A percentile compares a stretch with the other conserved stretches of the same genome.
Conservation (phyloP, 1,140 invertebrate genomes). For the Xylocopa sonorina region DNA sequence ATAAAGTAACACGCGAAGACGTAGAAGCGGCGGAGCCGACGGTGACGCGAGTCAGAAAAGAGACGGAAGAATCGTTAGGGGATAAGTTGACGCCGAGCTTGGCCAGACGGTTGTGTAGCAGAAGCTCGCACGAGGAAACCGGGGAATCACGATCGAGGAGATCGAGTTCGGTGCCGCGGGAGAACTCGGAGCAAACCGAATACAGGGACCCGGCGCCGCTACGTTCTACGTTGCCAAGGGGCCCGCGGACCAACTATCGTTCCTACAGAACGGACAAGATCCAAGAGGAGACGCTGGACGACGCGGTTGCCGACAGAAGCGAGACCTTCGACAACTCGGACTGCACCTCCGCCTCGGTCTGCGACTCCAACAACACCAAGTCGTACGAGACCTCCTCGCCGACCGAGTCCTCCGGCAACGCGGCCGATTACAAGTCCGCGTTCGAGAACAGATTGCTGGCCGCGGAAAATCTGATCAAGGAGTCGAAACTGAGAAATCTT, state of each 20-base stretch:
- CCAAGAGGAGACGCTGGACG: slow-evolving; percentile 71
- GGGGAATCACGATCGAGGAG: slow-evolving; percentile 73
- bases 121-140: slow-evolving; percentile 78
- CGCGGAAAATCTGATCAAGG: slow-evolving; percentile 78
- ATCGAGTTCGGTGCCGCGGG: slow-evolving; percentile 71
- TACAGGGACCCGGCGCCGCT: no score
- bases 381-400: slow-evolving; percentile 67
- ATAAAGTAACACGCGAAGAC: slow-evolving; percentile 60
- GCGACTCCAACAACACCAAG: slow-evolving; percentile 62
- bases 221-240: slow-evolving; percentile 60
- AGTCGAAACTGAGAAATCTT: slow-evolving; percentile 76
- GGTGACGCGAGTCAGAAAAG: slow-evolving; percentile 58
- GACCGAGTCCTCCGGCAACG: slow-evolving; percentile 71
- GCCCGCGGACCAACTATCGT: no score
- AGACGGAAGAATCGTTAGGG: slow-evolving; percentile 69
- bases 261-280: slow-evolving; percentile 74
- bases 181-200: slow-evolving; percentile 68
- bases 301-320: background rate
- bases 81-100: slow-evolving; percentile 77
- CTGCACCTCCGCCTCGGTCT: slow-evolving; percentile 54
- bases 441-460: slow-evolving; percentile 75
- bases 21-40: slow-evolving; percentile 52
- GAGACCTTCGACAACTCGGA: slow-evolving; percentile 50
- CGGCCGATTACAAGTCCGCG: slow-evolving; percentile 62
- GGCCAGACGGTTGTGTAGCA: slow-evolving; percentile 76